Evolutionary conservation across 2,113 vertebrate genomes (phyloP).

Genomic region (Ptyas mucosa): DNA sequence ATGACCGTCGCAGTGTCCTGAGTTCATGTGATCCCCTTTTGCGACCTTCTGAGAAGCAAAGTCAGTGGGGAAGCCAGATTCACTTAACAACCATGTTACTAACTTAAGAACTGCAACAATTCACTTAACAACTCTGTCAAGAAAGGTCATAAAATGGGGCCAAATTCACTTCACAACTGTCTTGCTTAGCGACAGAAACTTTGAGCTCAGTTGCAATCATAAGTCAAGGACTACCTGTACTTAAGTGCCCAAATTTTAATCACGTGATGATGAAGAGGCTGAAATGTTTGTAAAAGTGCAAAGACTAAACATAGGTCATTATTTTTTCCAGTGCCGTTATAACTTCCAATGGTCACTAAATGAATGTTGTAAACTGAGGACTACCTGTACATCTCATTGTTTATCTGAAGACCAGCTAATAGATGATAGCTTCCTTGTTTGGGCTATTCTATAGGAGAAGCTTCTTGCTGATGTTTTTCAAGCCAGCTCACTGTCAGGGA

Average conservation of each 20-base stretch:
- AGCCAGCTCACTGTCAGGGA: neutral
- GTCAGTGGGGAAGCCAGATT: neutral
- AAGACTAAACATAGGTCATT: too few relatives aligned
- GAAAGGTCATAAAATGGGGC: neutral
- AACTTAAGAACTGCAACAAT: neutral
- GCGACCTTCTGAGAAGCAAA: neutral
- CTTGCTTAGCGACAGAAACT: too few relatives aligned
- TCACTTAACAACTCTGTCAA: neutral
- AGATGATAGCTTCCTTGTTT: neutral
- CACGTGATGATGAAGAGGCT: too few relatives aligned
- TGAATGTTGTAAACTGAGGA: too few relatives aligned
- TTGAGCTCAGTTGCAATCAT: too few relatives aligned
- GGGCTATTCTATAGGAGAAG: neutral
- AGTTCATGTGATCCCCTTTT: neutral
- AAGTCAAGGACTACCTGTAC: too few relatives aligned
- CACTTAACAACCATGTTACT: too few relatives aligned
- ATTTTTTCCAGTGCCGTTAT: too few relatives aligned
- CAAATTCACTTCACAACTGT: neutral
- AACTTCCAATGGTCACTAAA: too few relatives aligned
- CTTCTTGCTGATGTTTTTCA: neutral
- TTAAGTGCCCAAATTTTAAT: too few relatives aligned
- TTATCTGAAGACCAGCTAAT: neutral
- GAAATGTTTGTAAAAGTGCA: too few relatives aligned
- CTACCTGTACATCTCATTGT: neutral
- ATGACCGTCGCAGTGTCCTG: neutral